Evolutionary conservation across 2,888 invertebrate genomes (phyloP), one percentile per base, ranked within the genome.

Genomic region (Brachyptera risi): DNA sequence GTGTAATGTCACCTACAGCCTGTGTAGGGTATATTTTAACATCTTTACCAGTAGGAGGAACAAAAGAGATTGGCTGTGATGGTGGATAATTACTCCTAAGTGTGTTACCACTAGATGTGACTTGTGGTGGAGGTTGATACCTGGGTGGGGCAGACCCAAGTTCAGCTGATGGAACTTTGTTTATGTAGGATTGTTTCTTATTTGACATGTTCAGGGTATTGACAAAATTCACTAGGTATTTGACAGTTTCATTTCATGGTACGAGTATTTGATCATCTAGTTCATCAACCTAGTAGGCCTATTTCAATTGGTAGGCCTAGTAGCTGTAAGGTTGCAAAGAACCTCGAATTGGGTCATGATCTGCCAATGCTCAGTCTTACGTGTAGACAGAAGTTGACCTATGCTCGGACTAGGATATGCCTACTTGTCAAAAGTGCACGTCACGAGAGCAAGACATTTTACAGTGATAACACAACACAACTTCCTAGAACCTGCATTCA

Each of bases 41-140:
- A 62, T 62, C 63, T 59, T 65, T 61, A 37, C 50, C 15, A n/a
- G 60, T 21, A 42, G 56, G 59, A 23, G 62, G 60, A 26, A 35
- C 56, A 9, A 50, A 61, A 38, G 60, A 35, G 17, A 59, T 54
- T 11, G 57, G 15, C 9, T 59, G 59, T 50, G 58, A 50, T 21
- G 59, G 31, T 7, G 59, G 59, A 49, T 65, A 63, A 71, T 82
- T 79, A n/a, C n/a, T n/a, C n/a, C n/a, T n/a, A n/a, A n/a, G n/a
- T n/a, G n/a, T n/a, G 75, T 86, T 86, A 64, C 81, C 79, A 66
- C 67, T 77, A 76, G 63, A 82, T 80, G 63, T 78, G 76, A 88
- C 87, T 72, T 83, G 81, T 67, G 87, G 87, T 65, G 86, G 86
- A 69, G 89, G 88, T 73, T 90, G 90, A 77, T 90, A 90, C 67